A percentile compares a stretch with the other conserved stretches of the same genome.
These are phyloP conservation scores for Cephalotes varians DNA, from an alignment of 2,888 invertebrate genomes.

Conservation along the genomic window DNA sequence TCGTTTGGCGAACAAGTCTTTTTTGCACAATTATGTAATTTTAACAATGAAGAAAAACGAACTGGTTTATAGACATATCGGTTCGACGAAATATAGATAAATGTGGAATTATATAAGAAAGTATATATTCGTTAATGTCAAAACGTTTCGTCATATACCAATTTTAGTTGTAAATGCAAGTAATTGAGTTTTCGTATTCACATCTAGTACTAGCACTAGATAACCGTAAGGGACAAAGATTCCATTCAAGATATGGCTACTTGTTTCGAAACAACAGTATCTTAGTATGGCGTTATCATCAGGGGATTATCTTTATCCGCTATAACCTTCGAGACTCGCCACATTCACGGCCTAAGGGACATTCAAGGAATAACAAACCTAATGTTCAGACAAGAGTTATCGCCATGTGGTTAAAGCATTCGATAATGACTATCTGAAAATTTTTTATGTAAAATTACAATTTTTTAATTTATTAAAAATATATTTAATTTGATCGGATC, in stretches of 20 bases:
- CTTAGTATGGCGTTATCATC: conserved; percentile 78
- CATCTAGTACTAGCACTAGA: conserved; percentile 50
- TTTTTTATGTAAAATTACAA: background rate
- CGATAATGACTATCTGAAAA: background rate
- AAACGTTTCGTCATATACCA: background rate
- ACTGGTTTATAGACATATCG: conserved; percentile 6
- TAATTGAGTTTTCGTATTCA: conserved; percentile 73
- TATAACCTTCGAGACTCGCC: conserved; percentile 77
- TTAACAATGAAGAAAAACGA: conserved; percentile 41
- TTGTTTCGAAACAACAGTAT: conserved; percentile 77
- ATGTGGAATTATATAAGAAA: background rate
- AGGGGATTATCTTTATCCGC: conserved; percentile 79
- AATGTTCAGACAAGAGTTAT: conserved; percentile 45
- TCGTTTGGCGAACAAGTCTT: conserved; percentile 39
- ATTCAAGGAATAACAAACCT: conserved; percentile 55
- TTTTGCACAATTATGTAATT: conserved; percentile 31
- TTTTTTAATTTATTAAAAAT: background rate
- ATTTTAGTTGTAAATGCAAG: conserved; percentile 35
- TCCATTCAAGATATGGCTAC: conserved; percentile 81
- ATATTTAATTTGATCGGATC: background rate
- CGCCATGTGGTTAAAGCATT: background rate
- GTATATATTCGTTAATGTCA: background rate
- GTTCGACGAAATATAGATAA: background rate
- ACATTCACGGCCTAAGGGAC: conserved; percentile 65
- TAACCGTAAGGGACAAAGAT: conserved; percentile 76